Evolutionary conservation across 2,113 vertebrate genomes (phyloP).

Genomic region (Lanius ludovicianus): DNA sequence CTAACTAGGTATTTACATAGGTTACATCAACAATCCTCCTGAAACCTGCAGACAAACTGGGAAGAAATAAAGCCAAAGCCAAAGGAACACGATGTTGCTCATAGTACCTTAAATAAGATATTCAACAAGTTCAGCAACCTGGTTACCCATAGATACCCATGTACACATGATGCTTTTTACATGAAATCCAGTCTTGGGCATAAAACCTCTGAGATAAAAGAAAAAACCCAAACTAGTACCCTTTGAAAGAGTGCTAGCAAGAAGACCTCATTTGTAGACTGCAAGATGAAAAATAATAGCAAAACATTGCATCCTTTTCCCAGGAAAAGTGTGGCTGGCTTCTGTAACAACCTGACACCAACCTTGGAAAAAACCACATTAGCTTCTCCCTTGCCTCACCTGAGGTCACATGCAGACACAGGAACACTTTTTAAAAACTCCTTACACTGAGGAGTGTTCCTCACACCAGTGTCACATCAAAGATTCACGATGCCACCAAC

Average conservation of each 20-base stretch:
- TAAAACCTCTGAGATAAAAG: not conserved
- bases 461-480: not conserved
- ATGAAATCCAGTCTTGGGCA: not conserved
- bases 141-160: not conserved
- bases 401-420: not conserved
- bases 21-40: not conserved
- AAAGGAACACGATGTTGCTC: accelerated
- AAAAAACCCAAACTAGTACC: not conserved
- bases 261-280: not conserved
- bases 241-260: not conserved
- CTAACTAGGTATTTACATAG: not conserved
- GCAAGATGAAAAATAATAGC: not conserved
- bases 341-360: not conserved
- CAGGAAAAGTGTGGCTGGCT: not conserved
- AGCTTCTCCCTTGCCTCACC: not conserved
- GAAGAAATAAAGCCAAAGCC: not conserved
- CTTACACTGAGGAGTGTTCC: not conserved
- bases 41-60: not conserved
- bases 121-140: not conserved
- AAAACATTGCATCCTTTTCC: not conserved
- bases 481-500: not conserved
- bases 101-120: not conserved
- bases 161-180: not conserved
- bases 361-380: not conserved
- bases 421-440: not conserved